phyloP scores from a whole-genome alignment of 2,888 invertebrate genomes.

The Metallyticus violacea region DNA sequence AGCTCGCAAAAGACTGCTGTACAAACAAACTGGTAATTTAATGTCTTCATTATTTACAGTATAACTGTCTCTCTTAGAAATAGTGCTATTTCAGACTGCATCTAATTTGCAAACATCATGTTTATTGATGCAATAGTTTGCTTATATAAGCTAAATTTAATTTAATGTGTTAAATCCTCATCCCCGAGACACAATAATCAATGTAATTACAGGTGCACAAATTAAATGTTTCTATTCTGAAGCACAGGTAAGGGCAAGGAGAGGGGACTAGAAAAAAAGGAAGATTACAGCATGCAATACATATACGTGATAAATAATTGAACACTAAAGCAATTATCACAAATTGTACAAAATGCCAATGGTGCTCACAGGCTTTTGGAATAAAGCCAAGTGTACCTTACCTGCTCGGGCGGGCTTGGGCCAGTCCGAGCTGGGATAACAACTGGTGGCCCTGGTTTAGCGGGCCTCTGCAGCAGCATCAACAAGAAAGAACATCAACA shows the following conservation, averaged over 20 bases:
- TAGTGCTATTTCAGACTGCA: too few relatives aligned
- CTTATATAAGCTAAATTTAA: neutral
- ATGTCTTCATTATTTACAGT: too few relatives aligned
- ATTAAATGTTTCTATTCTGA: neutral
- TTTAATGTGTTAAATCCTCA: neutral
- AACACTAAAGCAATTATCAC: constrained; percentile 38
- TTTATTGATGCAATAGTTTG: too few relatives aligned
- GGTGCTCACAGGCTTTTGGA: neutral
- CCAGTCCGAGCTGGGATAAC: constrained; percentile 50
- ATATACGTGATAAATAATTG: constrained; percentile 37
- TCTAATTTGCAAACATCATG: too few relatives aligned
- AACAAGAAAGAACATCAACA: constrained; percentile 5
- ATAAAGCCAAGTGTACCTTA: constrained; percentile 43
- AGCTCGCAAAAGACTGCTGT: too few relatives aligned
- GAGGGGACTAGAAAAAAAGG: constrained; percentile 24
- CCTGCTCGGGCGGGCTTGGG: constrained; percentile 54
- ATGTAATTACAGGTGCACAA: neutral
- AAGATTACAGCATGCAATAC: constrained; percentile 35
- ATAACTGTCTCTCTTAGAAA: too few relatives aligned
- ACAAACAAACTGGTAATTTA: too few relatives aligned
- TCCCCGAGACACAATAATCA: neutral
- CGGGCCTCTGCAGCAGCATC: constrained; percentile 50
- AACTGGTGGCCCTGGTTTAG: constrained; percentile 54
- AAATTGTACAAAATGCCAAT: neutral
- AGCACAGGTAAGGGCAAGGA: neutral